Evolutionary conservation across 1,140 invertebrate genomes (phyloP).

Genomic region (Temnothorax curvispinosus): DNA sequence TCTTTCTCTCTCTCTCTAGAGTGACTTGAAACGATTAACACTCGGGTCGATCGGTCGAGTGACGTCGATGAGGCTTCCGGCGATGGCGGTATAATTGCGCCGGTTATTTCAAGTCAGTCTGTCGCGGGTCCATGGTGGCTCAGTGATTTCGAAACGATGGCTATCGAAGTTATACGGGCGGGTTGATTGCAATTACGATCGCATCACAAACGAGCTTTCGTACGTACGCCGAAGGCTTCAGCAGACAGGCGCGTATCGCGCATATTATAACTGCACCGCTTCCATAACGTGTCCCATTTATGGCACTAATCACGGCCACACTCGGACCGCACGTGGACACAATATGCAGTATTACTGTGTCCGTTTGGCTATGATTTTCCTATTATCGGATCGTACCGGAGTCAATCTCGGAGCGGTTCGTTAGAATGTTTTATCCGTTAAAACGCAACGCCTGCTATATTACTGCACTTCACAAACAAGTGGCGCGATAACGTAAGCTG

Average conservation of each 20-base stretch:
- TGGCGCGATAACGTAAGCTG: neutral
- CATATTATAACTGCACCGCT: slow-evolving; percentile 61
- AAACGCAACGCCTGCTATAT: slow-evolving; percentile 6
- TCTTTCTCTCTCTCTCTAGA: slow-evolving; percentile 7
- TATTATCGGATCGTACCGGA: slow-evolving; percentile 66
- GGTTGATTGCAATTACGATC: slow-evolving; percentile 61
- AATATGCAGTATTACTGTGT: slow-evolving; percentile 61
- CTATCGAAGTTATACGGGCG: slow-evolving; percentile 56
- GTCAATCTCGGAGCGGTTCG: slow-evolving; percentile 47
- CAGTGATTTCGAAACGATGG: slow-evolving; percentile 63
- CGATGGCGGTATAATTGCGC: slow-evolving; percentile 41
- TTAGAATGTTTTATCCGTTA: slow-evolving; percentile 48
- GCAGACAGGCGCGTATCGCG: slow-evolving; percentile 11
- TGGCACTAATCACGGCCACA: slow-evolving; percentile 64
- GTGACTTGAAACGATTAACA: slow-evolving; percentile 66
- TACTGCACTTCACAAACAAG: slow-evolving; percentile 9
- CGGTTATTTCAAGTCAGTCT: slow-evolving; percentile 67
- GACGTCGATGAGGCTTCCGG: slow-evolving; percentile 52
- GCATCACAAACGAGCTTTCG: slow-evolving; percentile 31
- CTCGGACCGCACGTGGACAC: slow-evolving; percentile 68
- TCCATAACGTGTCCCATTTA: slow-evolving; percentile 64
- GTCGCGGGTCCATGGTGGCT: neutral
- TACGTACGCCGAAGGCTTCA: slow-evolving; percentile 42
- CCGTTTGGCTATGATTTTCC: slow-evolving; percentile 54
- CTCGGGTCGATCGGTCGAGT: slow-evolving; percentile 51